Evolutionary conservation across 1,140 invertebrate species (phyloP).

Genomic region (Leptonema lineaticorne): DNA sequence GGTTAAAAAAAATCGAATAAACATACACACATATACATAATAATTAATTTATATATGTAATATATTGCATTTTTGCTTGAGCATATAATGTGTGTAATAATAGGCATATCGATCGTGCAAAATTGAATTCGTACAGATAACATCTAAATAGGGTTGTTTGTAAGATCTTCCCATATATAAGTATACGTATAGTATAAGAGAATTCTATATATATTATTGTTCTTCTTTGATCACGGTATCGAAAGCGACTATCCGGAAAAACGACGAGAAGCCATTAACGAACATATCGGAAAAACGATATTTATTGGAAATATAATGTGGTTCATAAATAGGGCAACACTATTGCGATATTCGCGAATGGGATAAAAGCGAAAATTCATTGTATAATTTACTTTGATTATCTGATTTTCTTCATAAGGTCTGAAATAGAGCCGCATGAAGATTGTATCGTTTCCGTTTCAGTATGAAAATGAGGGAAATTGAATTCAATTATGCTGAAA

Average conservation of each 20-base stretch:
- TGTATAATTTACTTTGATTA: too few relatives aligned
- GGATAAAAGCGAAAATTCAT: background rate
- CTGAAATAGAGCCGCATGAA: too few relatives aligned
- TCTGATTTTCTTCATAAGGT: too few relatives aligned
- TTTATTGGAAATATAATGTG: background rate
- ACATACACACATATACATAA: background rate
- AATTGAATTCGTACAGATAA: conserved; percentile 2
- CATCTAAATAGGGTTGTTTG: conserved; percentile 17
- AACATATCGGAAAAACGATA: background rate
- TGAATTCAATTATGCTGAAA: too few relatives aligned
- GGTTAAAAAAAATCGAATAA: background rate
- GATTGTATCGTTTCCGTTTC: too few relatives aligned
- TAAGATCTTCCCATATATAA: background rate
- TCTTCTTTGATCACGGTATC: background rate
- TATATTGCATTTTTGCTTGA: too few relatives aligned
- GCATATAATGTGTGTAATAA: conserved; percentile 11
- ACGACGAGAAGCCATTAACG: background rate
- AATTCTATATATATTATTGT: background rate
- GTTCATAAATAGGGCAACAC: background rate
- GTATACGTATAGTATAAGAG: too few relatives aligned
- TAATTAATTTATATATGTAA: too few relatives aligned
- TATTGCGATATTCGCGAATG: background rate
- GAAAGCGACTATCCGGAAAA: background rate
- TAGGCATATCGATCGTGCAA: background rate
- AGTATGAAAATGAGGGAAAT: too few relatives aligned